Base-by-base conservation (phyloP, 37 sponge, comb jelly and placozoan genomes). In the Beroe forskalii region DNA sequence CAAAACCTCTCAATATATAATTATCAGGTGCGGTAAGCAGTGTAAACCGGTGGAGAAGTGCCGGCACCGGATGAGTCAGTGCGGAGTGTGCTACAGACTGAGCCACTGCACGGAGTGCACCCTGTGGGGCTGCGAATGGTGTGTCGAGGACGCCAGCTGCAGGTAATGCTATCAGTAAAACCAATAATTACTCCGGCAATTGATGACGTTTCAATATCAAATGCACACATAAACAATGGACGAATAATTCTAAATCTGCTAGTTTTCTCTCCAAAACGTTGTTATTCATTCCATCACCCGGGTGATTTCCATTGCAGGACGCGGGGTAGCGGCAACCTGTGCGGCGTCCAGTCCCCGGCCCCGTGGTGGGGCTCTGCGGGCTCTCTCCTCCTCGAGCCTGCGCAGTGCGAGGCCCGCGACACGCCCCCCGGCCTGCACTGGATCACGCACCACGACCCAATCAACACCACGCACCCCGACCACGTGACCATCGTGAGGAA, bases 371-470 rank as follows among this genome's bases (percentile, higher is more conserved):
- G 86, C 3, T 0, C 3, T 22, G 4, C 4, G 1, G 86, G 86
- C 9, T 42, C 44, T 25, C 44, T 80, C 1, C 55, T 80, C 9
- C 37, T n/a, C 8, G 1, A 4, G 0, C 86, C 55, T 43, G 12
- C n/a, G 27, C 55, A 80, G 55, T 80, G 86, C 20, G 38, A 80
- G 55, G 86, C 86, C 0, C 48, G 35, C 1, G 86, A 80, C 48
- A 80, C 35, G 86, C 86, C 86, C 8, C 86, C 86, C 1, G 86
- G 86, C 40, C 55, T 80, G 22, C 86, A 80, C 86, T 80, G 55
- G 44, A 25, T 80, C 17, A 80, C 37, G 19, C 40, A 38, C 28
- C 38, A 41, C 17, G 86, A 80, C 55, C 86, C 86, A n/a, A 38
- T 80, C 19, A 80, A 80, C 55, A 14, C 24, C 24, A 23, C 22